Base-by-base conservation (phyloP, 2,888 invertebrate species). In the Apamea crenata region DNA sequence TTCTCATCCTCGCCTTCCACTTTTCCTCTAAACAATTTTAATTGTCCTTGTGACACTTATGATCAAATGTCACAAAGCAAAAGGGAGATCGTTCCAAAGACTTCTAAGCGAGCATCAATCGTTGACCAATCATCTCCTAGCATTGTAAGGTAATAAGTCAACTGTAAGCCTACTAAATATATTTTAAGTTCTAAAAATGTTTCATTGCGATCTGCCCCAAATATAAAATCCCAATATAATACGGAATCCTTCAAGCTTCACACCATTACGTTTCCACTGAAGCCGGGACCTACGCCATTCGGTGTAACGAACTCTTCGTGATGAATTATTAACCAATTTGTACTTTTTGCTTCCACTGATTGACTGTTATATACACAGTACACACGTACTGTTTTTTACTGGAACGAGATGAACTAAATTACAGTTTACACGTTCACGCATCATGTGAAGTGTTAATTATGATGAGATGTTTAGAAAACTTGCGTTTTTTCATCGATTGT, bases 251-350 rank as follows among this genome's bases (percentile, higher is more conserved):
- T 59, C 66, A 72, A 73, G 21, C 73, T 50, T 36, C 66, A 32
- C 59, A 74, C 66, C 65, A 86, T 68, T 56, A 68, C 53, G 21
- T 80, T 77, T 50, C 63, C 50, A 75, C 29, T 68, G 61, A 71
- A 74, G 63, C 75, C 50, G 73, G 76, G 77, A 32, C 56, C 78
- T 74, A n/a, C 88, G 56, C 71, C 81, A 80, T 77, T 75, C 80
- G 82, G 84, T 78, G 81, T 89, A 89, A 84, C 82, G 84, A 86
- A 88, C 86, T 84, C 84, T 83, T 36, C 75, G 65, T 66, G 81
- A 82, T 88, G 89, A 89, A 88, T 88, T 88, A 88, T 88, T 88
- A 81, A 89, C 77, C 81, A 88, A 89, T 88, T 83, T 88, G 80
- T 80, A 77, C 76, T 88, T 88, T 88, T 88, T 88, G 89, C 80